Base-by-base conservation (phyloP, 1,140 invertebrate species). In the Melanaphis sacchari region DNA sequence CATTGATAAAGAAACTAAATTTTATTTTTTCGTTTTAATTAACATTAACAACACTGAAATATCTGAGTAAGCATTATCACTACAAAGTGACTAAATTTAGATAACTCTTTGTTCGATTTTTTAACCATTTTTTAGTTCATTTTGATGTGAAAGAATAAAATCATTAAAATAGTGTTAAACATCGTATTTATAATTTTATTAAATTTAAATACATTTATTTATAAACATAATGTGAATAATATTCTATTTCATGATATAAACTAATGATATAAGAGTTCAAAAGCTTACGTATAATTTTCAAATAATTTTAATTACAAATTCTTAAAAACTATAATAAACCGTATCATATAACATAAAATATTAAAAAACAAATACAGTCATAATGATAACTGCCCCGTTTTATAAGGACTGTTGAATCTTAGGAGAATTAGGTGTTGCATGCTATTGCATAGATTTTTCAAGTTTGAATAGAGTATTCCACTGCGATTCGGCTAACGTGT, bases 341-440 rank as follows among this genome's bases (percentile, higher is more conserved):
- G 2, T 31, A 11, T 66, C n/a, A n/a, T 66, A 66, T 5, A n/a
- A 66, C 31, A 66, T 66, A 18, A 66, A 66, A 66, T 66, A 66
- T 11, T 31, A 59, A 59, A 59, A 31, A 31, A 9, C 0, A 31
- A 59, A 59, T 66, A 66, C 31, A 31, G 26, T n/a, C 9, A 15
- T 31, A 66, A n/a, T 31, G 11, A 31, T 66, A 2, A 76, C n/a
- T 6, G 15, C 36, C 4, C 59, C 59, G 11, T 66, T 31, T 31
- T 66, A n/a, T 0, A 22, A 8, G 31, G 31, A 31, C 31, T n/a
- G 3, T 31, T 26, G 11, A 21, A 0, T 4, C n/a, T 18, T 0
- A 24, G 2, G 18, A 49, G 46, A 49, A 18, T 18, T 9, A 43
- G 43, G 43, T 43, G 7, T 43, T 43, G 0, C 43, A 43, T 43